Evolutionary conservation across 1,140 invertebrate species (phyloP).

Genomic region (Ectropis grisescens): DNA sequence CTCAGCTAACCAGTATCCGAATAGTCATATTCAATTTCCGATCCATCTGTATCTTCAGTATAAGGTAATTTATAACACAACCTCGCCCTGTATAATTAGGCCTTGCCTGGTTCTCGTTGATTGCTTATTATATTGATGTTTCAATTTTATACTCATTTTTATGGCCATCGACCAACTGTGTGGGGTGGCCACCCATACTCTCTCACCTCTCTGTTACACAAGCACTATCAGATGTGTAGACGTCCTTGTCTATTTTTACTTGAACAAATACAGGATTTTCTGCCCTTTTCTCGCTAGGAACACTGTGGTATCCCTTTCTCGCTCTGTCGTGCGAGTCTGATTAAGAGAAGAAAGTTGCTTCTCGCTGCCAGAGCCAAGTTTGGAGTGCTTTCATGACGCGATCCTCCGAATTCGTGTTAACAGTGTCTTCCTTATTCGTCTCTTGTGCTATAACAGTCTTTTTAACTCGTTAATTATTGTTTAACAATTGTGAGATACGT

Average conservation of each 20-base stretch:
- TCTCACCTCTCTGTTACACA: constrained; percentile 27
- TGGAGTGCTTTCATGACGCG: constrained; percentile 1
- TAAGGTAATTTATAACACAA: constrained; percentile 58
- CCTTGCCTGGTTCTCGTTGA: constrained; percentile 48
- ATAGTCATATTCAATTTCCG: constrained; percentile 19
- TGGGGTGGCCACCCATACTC: constrained; percentile 63
- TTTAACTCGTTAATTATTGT: background rate
- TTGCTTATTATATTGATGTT: constrained; percentile 71
- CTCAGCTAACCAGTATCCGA: no score
- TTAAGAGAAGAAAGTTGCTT: constrained; percentile 55
- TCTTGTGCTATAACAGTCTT: background rate
- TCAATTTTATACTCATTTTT: constrained; percentile 71
- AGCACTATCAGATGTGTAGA: constrained; percentile 17
- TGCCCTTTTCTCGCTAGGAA: constrained; percentile 18
- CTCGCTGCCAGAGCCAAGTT: constrained; percentile 5
- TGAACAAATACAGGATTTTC: constrained; percentile 19
- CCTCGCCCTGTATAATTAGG: constrained; percentile 62
- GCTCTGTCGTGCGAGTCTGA: constrained; percentile 33
- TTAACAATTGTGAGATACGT: no score
- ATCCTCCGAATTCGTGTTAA: constrained; percentile 24
- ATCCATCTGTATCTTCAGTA: constrained; percentile 50
- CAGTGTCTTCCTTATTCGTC: constrained; percentile 29
- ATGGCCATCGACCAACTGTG: constrained; percentile 66
- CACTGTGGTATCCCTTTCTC: constrained; percentile 22
- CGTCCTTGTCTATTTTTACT: constrained; percentile 39